Conservation (phyloP, 2,888 invertebrate species). For the Noctua comes region DNA sequence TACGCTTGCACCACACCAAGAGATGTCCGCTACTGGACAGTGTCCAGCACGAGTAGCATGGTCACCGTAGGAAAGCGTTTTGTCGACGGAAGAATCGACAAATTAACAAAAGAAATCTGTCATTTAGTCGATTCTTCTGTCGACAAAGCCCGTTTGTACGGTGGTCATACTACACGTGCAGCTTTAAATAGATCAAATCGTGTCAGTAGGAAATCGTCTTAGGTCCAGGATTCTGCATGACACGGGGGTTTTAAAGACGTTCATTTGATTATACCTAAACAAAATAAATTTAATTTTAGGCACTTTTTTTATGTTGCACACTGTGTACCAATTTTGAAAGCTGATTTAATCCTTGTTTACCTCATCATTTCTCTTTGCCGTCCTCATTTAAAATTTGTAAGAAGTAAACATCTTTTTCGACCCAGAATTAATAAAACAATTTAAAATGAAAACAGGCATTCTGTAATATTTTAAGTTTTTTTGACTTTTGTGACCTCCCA, state of each 20-base stretch:
- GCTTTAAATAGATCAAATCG: not conserved
- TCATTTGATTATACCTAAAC: not conserved
- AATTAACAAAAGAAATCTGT: too few relatives aligned
- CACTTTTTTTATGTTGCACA: not conserved
- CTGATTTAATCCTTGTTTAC: constrained; percentile 9
- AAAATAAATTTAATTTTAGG: not conserved
- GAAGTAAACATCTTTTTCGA: not conserved
- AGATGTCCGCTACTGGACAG: not conserved
- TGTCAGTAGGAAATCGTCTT: not conserved
- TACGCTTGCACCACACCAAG: not conserved
- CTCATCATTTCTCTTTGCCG: not conserved
- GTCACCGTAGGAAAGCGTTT: too few relatives aligned
- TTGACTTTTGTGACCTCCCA: too few relatives aligned
- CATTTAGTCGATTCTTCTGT: too few relatives aligned
- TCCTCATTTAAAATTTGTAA: not conserved
- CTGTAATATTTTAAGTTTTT: not conserved
- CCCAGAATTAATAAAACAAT: not conserved
- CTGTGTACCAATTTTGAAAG: constrained; percentile 4
- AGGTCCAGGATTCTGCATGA: not conserved
- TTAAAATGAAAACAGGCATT: not conserved
- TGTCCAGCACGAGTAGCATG: not conserved
- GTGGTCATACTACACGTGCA: not conserved
- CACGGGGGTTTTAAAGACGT: not conserved
- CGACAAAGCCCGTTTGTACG: too few relatives aligned
- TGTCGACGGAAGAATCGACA: too few relatives aligned